Conservation (phyloP, 2,797 vertebrate species). For the Hypotaenidia okinawae region DNA sequence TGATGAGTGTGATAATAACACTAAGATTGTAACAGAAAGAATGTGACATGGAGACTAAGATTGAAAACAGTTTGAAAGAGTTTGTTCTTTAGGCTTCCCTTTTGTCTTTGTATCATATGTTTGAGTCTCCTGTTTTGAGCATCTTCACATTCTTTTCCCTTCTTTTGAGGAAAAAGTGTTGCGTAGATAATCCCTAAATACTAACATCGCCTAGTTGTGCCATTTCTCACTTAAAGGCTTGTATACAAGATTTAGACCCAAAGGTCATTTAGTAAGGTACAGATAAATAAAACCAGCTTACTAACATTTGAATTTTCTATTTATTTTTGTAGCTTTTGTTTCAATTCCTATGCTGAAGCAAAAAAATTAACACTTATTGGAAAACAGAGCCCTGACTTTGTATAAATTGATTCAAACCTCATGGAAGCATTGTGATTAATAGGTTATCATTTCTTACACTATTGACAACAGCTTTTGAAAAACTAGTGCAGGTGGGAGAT, state of each 20-base stretch:
- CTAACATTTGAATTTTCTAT: neutral
- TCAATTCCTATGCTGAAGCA: neutral
- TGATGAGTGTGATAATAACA: neutral
- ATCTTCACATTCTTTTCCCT: neutral
- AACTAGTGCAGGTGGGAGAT: neutral
- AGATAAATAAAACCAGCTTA: neutral
- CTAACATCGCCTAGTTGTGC: neutral
- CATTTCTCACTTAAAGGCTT: neutral
- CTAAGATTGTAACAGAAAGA: neutral
- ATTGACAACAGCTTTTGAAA: neutral
- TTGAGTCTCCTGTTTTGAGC: neutral
- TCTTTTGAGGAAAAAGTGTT: neutral
- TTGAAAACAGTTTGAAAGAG: neutral
- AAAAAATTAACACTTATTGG: too few relatives aligned
- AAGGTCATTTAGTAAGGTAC: neutral
- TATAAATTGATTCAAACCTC: neutral
- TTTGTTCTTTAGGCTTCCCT: neutral
- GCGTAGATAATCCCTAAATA: neutral
- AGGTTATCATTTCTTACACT: neutral
- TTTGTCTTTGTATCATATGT: neutral
- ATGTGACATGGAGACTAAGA: neutral
- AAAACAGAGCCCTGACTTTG: neutral
- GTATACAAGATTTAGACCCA: neutral
- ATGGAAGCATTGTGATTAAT: neutral
- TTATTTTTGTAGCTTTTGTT: neutral